A percentile compares a stretch with the other conserved stretches of the same genome.
Conservation (phyloP, 2,113 vertebrate species). For the Forbesichthys agassizii region DNA sequence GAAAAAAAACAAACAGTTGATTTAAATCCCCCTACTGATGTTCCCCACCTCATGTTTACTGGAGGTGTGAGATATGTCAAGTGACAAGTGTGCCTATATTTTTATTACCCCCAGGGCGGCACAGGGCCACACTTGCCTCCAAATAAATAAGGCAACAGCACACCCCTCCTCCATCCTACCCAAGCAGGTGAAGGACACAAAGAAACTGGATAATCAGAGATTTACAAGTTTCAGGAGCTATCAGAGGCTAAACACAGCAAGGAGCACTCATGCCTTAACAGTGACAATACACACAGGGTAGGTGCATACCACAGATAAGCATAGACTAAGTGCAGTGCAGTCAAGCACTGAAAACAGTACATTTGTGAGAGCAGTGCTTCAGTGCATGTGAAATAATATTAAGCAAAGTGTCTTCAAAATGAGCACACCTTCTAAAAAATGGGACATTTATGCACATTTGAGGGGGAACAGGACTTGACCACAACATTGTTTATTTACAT, state of each 20-base stretch:
- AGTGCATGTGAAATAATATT: background rate
- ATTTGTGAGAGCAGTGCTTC: background rate
- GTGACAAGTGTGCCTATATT: conserved; percentile 72
- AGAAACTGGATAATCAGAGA: conserved; percentile 56
- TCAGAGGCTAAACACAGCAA: conserved; percentile 12
- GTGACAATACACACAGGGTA: background rate
- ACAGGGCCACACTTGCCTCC: conserved; percentile 54
- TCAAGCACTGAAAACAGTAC: background rate
- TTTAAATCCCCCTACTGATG: conserved; percentile 42
- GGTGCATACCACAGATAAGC: background rate
- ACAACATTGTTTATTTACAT: no score
- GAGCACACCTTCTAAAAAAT: background rate
- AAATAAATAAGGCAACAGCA: conserved; percentile 66
- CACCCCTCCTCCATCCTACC: conserved; percentile 52
- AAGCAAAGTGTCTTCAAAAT: background rate
- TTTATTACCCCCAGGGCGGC: conserved; percentile 54
- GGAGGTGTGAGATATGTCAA: conserved; percentile 66
- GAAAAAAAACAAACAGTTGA: conserved; percentile 18
- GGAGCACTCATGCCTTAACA: conserved; percentile 1
- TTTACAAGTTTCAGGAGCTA: conserved; percentile 71
- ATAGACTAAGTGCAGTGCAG: background rate
- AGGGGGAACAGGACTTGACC: no score
- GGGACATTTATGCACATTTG: no score
- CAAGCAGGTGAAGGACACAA: conserved; percentile 38
- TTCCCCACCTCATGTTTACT: conserved; percentile 13